Evolutionary conservation across 2,797 vertebrate genomes (phyloP), one percentile per base, ranked within the genome.

Genomic region (Coendou prehensilis): DNA sequence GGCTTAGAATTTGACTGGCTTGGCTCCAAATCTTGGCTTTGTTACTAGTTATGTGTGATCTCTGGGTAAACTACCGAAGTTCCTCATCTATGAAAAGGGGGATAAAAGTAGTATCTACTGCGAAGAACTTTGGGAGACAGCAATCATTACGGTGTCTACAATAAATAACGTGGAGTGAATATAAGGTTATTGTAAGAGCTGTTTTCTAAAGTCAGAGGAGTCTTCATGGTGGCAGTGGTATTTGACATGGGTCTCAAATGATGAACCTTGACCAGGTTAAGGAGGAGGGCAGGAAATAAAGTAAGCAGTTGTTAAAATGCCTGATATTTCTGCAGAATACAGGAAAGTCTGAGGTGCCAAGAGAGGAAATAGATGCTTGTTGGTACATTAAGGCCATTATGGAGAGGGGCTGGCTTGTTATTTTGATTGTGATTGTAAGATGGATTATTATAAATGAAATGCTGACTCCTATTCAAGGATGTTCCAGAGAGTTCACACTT

Each of bases 51-150:
- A 2, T 22, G 4, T 1, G 9, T 84, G 56, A 63, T 91, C n/a
- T 47, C 56, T 83, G 56, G 30, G 88, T 89, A 71, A 87, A 64
- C 79, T 76, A 73, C 71, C 54, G 22, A 80, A 45, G 69, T 94
- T 93, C 86, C 75, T 91, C n/a, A 83, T 91, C 79, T 91, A 57
- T 89, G n/a, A 61, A 73, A 78, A 26, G 14, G 57, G 94, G 56
- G 15, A 57, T 59, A 57, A 81, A 94, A 81, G n/a, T 30, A 56
- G 45, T 8, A 47, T 5, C 10, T 79, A 59, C 3, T 33, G 15
- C 71, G 17, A 80, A 84, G 79, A 52, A 67, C 30, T 59, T 91
- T 8, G 28, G 54, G 78, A 84, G 75, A 61, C n/a, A 41, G 78
- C 41, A 57, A 3, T 83, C 56, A 45, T 93, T 94, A 84, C 2